phyloP scores from a whole-genome alignment of 2,888 invertebrate species.

The Callinectes sapidus region DNA sequence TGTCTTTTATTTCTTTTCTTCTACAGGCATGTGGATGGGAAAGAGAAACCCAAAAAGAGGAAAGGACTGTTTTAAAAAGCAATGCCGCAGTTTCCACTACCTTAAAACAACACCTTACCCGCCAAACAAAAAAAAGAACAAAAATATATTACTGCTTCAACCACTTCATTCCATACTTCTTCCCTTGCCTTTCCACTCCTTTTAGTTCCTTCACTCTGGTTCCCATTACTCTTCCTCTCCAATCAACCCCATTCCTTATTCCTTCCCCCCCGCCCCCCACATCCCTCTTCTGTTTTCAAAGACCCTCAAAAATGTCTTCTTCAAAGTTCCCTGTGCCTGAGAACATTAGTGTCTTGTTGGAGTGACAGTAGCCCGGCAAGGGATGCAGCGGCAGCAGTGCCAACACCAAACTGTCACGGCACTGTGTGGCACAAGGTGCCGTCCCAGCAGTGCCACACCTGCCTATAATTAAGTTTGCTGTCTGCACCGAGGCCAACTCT shows the following conservation, averaged over 20 bases:
- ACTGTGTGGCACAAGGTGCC: neutral
- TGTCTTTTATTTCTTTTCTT: conserved; percentile 66
- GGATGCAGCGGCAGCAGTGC: neutral
- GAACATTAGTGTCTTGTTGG: neutral
- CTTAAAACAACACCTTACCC: conserved; percentile 51
- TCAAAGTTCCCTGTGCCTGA: neutral
- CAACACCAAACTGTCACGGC: neutral
- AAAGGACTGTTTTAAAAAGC: conserved; percentile 72
- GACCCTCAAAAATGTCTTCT: neutral
- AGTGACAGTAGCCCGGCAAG: neutral
- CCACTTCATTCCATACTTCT: neutral
- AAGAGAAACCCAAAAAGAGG: conserved; percentile 72
- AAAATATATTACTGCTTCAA: neutral
- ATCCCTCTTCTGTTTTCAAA: neutral
- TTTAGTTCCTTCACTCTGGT: neutral
- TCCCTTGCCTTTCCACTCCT: neutral
- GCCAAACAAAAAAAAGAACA: neutral
- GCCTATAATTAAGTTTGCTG: neutral
- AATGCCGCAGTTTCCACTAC: conserved; percentile 50
- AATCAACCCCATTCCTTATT: neutral
- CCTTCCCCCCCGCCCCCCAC: neutral
- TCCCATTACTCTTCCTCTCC: neutral
- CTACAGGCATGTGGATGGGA: conserved; percentile 73
- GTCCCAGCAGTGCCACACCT: neutral
- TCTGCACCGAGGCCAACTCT: neutral